Base-by-base conservation (phyloP, 1,140 invertebrate species). In the Drosophila insularis region DNA sequence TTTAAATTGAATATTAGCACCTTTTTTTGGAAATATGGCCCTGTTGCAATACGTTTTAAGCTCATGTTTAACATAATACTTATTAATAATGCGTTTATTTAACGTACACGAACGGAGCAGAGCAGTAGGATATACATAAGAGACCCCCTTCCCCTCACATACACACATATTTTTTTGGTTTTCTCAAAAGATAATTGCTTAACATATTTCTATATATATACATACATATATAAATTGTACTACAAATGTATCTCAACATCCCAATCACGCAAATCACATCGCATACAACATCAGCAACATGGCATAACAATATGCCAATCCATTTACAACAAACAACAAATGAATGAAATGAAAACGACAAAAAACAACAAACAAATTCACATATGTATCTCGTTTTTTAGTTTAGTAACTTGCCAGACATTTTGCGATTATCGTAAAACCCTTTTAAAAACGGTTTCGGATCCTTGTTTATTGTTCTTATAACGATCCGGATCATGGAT, bases 1-100 rank as follows among this genome's bases (percentile, higher is more conserved):
- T 81, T 75, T 50, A 81, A 87, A 81, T 76, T 81, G 76, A 79
- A 72, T 75, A 54, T 86, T 79, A 86, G 81, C 68, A 82, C 68
- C 46, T 81, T 78, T 82, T 35, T 27, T 6, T 27, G 27, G 84
- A 79, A 84, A 79, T 80, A 71, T 86, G 82, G 82, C 82, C 82
- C 84, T 89, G 82, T 86, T 86, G 82, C 82, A 86, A 86, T 86
- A 86, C 68, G 58, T 73, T 54, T 86, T 86, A 86, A 86, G 82
- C 37, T 81, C 79, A 77, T 79, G 65, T 68, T 76, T 72, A 87
- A 81, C 70, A 71, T 59, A 27, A 74, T 74, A 39, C 35, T 32
- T 39, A 77, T 71, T 61, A 69, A 74, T 81, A 85, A 77, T 55
- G 54, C 66, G 54, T 43, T 50, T 76, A 71, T 43, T 46, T 65